Evolutionary conservation across 2,888 invertebrate species (phyloP).

Genomic region (Latrodectus hesperus): DNA sequence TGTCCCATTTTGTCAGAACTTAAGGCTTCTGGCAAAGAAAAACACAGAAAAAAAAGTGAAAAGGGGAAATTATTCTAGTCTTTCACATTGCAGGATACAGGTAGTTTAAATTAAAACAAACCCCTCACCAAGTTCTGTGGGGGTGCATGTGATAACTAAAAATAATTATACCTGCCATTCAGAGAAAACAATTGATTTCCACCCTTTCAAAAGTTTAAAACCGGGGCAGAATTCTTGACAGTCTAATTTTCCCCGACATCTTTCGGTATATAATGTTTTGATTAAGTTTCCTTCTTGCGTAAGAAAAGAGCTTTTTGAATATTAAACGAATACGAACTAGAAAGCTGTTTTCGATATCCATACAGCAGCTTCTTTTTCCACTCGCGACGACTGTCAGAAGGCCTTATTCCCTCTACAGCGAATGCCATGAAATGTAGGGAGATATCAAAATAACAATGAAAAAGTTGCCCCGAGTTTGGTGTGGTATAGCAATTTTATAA

Average conservation of each 20-base stretch:
- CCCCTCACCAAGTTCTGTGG: slow-evolving; percentile 15
- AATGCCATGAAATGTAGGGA: slow-evolving; percentile 32
- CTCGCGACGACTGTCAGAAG: neutral
- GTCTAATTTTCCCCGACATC: slow-evolving; percentile 49
- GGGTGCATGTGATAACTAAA: slow-evolving; percentile 8
- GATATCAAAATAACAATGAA: slow-evolving; percentile 15
- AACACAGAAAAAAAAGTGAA: neutral
- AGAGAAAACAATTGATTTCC: slow-evolving; percentile 41
- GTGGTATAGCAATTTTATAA: slow-evolving; percentile 48
- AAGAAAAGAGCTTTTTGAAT: slow-evolving; percentile 12
- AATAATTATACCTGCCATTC: slow-evolving; percentile 47
- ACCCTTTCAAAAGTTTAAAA: slow-evolving; percentile 6
- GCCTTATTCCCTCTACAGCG: slow-evolving; percentile 30
- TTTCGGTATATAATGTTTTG: slow-evolving; percentile 30
- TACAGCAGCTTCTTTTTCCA: neutral
- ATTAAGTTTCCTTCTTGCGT: slow-evolving; percentile 2
- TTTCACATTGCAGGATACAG: neutral
- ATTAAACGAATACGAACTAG: slow-evolving; percentile 22
- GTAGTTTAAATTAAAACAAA: slow-evolving; percentile 47
- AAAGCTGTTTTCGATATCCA: slow-evolving; percentile 2
- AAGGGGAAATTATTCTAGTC: neutral
- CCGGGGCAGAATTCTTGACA: slow-evolving; percentile 41
- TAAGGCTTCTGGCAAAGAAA: neutral
- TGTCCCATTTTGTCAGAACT: no score
- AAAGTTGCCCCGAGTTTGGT: neutral